Base-by-base conservation (phyloP, 53 echinoderm and acorn worm genomes). In the Apostichopus leukothele region DNA sequence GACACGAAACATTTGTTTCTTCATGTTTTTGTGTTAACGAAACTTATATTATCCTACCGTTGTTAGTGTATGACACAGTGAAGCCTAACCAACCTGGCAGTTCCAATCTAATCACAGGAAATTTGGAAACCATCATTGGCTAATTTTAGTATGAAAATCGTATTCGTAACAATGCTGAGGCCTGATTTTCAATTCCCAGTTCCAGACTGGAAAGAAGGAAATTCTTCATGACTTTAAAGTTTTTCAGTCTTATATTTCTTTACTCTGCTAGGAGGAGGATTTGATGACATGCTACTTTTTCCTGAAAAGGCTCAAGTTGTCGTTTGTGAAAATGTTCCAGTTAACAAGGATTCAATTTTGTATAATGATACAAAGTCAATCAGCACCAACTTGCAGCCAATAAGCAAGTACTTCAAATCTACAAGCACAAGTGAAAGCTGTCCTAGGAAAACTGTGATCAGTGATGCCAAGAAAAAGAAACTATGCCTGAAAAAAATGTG, bases 261-360 rank as follows among this genome's bases (percentile, higher is more conserved):
- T 77, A 51, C 51, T 6, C 53, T 79, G 16, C 5, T 9, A 90
- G 93, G 85, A 50, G 73, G 90, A 23, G 90, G 83, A 7, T 93
- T 83, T 73, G 78, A 90, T 22, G n/a, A 21, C 12, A 21, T 92
- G 20, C 10, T 9, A 1, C 52, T 94, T 0, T 94, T 94, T 51
- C 91, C 91, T 12, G 94, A 94, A 84, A 94, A 90, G 78, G 88
- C 91, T 1, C 87, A 94, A 16, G 87, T 94, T 10, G 83, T 89
- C 5, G 90, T 90, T 19, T 92, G 94, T 76, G 76, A 93, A 73
- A 83, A 92, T 50, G 71, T 84, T 9, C 90, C 86, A 5, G 19
- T 63, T 13, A 27, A 7, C 13, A 10, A 19, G 10, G 19, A 10
- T 8, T 3, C 14, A 10, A 79, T 11, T 4, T 11, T 3, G 12